Evolutionary conservation across 2,113 vertebrate genomes (phyloP).

Genomic region (Channa maculata): DNA sequence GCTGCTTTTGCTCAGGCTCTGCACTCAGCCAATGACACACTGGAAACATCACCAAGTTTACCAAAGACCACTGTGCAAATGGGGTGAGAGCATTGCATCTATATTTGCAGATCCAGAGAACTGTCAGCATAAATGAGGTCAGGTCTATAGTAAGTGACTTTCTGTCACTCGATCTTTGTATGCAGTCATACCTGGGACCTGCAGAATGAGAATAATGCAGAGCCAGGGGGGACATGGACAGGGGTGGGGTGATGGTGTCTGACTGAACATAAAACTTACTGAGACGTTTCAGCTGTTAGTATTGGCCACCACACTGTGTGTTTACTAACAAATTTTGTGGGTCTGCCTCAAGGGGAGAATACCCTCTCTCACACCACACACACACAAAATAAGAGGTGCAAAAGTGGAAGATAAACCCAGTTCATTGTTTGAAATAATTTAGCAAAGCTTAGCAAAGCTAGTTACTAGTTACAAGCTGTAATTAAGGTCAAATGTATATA

Average conservation of each 20-base stretch:
- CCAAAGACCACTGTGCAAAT: slow-evolving; percentile 33
- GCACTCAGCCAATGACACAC: not conserved
- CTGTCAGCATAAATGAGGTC: slow-evolving; percentile 25
- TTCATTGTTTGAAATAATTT: slow-evolving; percentile 8
- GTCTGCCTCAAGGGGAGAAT: slow-evolving; percentile 41
- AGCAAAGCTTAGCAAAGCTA: too few relatives aligned
- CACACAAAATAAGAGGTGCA: not conserved
- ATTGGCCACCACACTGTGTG: slow-evolving; percentile 65
- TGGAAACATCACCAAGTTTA: slow-evolving; percentile 44
- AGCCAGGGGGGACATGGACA: slow-evolving; percentile 13
- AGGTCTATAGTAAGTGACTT: not conserved
- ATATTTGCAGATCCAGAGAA: slow-evolving; percentile 49
- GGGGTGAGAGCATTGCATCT: slow-evolving; percentile 10
- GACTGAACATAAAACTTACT: slow-evolving; percentile 52
- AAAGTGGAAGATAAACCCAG: not conserved
- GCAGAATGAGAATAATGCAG: slow-evolving; percentile 1
- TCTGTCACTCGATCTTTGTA: slow-evolving; percentile 12
- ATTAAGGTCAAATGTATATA: slow-evolving; percentile 4
- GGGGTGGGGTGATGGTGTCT: slow-evolving; percentile 51
- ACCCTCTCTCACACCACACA: slow-evolving; percentile 18
- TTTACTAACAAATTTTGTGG: slow-evolving; percentile 60
- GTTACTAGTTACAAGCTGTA: not conserved
- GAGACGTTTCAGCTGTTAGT: slow-evolving; percentile 68
- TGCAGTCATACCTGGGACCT: slow-evolving; percentile 33
- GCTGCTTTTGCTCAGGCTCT: slow-evolving; percentile 39